These are phyloP conservation scores for Caenorhabditis macrosperma DNA, from an alignment of 2,888 invertebrate species.

Conservation along the genomic window DNA sequence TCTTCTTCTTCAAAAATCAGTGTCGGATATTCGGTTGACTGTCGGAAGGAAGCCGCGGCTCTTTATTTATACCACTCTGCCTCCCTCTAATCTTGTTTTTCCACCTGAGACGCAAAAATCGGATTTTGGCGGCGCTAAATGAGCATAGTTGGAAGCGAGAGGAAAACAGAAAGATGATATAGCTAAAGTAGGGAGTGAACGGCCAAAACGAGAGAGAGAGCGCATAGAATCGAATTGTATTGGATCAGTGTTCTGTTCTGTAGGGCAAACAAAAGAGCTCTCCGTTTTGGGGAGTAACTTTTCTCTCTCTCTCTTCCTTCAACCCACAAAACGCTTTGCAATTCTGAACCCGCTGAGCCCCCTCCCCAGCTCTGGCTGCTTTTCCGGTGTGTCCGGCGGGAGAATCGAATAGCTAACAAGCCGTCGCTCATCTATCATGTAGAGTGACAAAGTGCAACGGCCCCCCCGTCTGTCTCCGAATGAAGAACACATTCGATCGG, in stretches of 20 bases:
- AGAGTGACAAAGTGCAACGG: conserved; percentile 46
- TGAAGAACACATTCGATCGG: background rate
- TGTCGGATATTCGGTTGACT: conserved; percentile 1
- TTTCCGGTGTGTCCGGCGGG: background rate
- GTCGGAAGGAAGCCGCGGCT: conserved; percentile 25
- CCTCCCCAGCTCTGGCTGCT: conserved; percentile 1
- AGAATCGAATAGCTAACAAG: conserved; percentile 15
- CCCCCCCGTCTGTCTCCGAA: background rate
- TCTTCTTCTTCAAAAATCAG: conserved; percentile 13
- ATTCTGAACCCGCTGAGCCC: conserved; percentile 16
- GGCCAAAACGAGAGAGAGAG: conserved; percentile 9
- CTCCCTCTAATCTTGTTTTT: conserved; percentile 48
- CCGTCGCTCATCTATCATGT: conserved; percentile 27
- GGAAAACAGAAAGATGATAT: conserved; percentile 45
- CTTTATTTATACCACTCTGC: conserved; percentile 18
- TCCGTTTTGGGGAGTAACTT: conserved; percentile 18
- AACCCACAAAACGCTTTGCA: background rate
- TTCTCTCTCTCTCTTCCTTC: conserved; percentile 1
- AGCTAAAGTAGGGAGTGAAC: conserved; percentile 26
- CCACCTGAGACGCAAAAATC: conserved; percentile 52
- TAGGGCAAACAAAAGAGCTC: conserved; percentile 35
- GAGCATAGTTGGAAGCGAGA: conserved; percentile 38
- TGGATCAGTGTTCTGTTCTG: conserved; percentile 44
- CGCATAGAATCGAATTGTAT: conserved; percentile 18
- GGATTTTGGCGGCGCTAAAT: conserved; percentile 52